A percentile compares a stretch with the other conserved stretches of the same genome.
These are phyloP conservation scores for Gandaritis pyraliata DNA, from an alignment of 2,888 invertebrate species.

Conservation along the genomic window DNA sequence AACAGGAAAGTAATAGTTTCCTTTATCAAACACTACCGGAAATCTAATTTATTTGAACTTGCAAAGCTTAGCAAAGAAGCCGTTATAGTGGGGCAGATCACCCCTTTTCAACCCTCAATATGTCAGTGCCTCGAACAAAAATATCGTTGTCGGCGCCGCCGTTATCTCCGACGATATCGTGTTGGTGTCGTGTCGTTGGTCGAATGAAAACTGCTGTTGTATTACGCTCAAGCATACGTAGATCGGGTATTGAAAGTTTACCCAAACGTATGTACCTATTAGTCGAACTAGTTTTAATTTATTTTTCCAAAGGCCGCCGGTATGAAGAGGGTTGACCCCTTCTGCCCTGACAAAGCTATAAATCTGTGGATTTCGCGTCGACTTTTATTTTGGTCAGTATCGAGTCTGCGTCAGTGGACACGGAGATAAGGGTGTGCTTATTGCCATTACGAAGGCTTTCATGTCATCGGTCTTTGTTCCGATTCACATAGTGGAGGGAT, in stretches of 20 bases:
- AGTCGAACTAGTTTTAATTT: neutral
- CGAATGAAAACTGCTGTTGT: no score
- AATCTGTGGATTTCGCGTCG: conserved; percentile 20
- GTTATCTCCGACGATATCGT: no score
- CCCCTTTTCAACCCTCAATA: neutral
- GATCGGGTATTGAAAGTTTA: no score
- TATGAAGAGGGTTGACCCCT: conserved; percentile 2
- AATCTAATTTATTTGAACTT: conserved; percentile 22
- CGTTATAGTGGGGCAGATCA: neutral
- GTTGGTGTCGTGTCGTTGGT: no score
- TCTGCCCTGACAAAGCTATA: conserved; percentile 5
- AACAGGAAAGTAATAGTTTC: conserved; percentile 34
- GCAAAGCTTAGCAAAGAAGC: conserved; percentile 9
- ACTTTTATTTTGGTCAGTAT: conserved; percentile 37
- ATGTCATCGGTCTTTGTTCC: conserved; percentile 12
- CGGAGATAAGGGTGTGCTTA: conserved; percentile 23
- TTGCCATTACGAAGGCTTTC: conserved; percentile 15
- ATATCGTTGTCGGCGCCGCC: no score
- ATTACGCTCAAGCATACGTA: neutral
- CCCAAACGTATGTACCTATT: no score
- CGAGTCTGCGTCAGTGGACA: conserved; percentile 31
- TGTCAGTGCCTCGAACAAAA: no score
- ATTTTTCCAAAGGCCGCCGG: neutral
- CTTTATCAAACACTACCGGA: conserved; percentile 27
- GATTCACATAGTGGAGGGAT: neutral